Base-by-base conservation (phyloP, 1,140 invertebrate genomes). In the Phymorhynchus buccinoides region DNA sequence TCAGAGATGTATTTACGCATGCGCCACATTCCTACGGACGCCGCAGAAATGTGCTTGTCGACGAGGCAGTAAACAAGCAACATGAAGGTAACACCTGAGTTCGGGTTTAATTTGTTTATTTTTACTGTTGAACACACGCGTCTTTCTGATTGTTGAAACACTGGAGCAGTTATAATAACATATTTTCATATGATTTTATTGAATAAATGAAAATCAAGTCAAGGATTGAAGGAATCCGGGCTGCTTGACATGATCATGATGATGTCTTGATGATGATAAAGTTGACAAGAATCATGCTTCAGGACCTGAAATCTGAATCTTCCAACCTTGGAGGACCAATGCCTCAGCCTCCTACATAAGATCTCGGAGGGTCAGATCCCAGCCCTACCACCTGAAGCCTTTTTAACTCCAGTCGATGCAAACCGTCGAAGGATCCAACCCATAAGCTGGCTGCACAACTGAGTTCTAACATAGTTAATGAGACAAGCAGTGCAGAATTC, bases 1-100 rank as follows among this genome's bases (percentile, higher is more conserved):
- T 18, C 44, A 3, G 48, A 32, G n/a, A 32, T 79, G 12, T 30
- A 22, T 30, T 6, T 73, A 83, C 56, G 80, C 80, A 83, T 83
- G 80, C 80, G 80, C 80, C 4, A 71, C 35, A 83, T 83, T 83
- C 80, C 80, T 83, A 83, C 62, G 80, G 80, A 83, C 80, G 80
- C 80, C 37, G 66, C n/a, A 71, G 39, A 41, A 22, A 42, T 35
- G 41, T 30, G 39, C 62, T 7, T 66, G 62, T 44, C 35, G 16
- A 71, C 32, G 16, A 42, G 73, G 35, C 66, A 35, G 37, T 32
- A 44, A 44, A 44, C 27, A 44, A 42, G 2, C 37, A 44, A 71
- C 27, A 83, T 44, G 37, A 44, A 83, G 39, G 39, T 68, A 18
- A 56, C n/a, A n/a, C 44, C 41, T 66, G 3, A 27, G 27, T 3